Percentiles rank a stretch among this genome's conserved stretches.
These are phyloP conservation scores for Lontra canadensis DNA, from an alignment of 2,113 vertebrate genomes.

Conservation along the genomic window DNA sequence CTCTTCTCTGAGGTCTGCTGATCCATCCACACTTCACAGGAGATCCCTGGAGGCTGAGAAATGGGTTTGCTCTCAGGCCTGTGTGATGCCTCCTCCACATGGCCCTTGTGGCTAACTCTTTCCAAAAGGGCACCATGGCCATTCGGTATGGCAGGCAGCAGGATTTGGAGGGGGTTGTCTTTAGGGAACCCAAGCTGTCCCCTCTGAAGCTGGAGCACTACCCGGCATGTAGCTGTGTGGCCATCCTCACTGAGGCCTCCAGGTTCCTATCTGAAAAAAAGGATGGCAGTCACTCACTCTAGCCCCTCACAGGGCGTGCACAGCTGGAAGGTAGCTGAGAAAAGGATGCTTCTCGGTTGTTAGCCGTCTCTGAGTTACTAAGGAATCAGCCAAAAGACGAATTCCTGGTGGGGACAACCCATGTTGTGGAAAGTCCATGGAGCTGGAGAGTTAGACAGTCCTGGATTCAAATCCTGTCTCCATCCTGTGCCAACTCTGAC, in stretches of 20 bases:
- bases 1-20: conserved; percentile 16
- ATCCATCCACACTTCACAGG: not conserved
- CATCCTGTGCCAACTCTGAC: not conserved
- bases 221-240: not conserved
- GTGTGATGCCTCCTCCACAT: not conserved
- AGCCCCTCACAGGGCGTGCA: not conserved
- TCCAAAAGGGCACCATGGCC: too few species aligned
- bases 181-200: not conserved
- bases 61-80: not conserved
- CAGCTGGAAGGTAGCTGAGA: not conserved
- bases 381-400: not conserved
- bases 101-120: not conserved
- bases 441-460: not conserved
- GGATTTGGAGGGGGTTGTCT: not conserved
- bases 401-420: too few species aligned
- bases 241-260: not conserved
- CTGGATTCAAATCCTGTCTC: not conserved
- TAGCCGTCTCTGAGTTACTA: not conserved
- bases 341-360: not conserved
- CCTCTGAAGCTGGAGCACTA: not conserved
- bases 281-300: accelerated
- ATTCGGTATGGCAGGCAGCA: not conserved
- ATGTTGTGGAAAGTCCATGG: not conserved
- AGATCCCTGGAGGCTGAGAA: not conserved
- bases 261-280: not conserved